phyloP scores from a whole-genome alignment of 2,888 invertebrate genomes.

The Acrobasis consociella region DNA sequence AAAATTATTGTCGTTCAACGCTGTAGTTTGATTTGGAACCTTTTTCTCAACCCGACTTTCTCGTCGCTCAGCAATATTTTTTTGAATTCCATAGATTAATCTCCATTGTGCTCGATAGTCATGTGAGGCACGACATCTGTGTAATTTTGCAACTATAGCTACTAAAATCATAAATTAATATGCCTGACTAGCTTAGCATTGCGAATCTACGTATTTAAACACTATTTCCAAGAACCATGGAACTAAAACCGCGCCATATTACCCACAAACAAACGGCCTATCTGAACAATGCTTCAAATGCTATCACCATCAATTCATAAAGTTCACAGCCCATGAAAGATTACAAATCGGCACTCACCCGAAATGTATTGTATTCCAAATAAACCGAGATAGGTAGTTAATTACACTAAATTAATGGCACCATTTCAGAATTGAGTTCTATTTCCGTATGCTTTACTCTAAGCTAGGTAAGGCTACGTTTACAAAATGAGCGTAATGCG shows the following conservation, averaged over 20 bases:
- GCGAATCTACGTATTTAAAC: too few relatives aligned
- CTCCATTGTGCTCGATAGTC: too few relatives aligned
- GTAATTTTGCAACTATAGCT: too few relatives aligned
- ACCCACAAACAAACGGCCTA: neutral
- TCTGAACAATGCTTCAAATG: slow-evolving; percentile 5
- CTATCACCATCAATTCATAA: slow-evolving; percentile 16
- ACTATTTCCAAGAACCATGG: too few relatives aligned
- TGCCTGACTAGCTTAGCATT: too few relatives aligned
- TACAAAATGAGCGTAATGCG: neutral
- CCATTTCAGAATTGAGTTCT: slow-evolving; percentile 26
- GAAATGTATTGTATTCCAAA: slow-evolving; percentile 21
- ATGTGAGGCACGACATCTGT: too few relatives aligned
- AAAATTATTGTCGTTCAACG: too few relatives aligned
- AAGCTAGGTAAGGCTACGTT: slow-evolving; percentile 20
- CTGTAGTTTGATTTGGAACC: too few relatives aligned
- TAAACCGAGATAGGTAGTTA: slow-evolving; percentile 24
- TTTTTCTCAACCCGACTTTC: too few relatives aligned
- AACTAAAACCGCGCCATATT: neutral
- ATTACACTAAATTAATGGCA: slow-evolving; percentile 32
- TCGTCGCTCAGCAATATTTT: too few relatives aligned
- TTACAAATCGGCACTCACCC: slow-evolving; percentile 20
- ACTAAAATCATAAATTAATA: too few relatives aligned
- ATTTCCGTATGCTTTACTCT: slow-evolving; percentile 29
- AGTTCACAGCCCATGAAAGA: slow-evolving; percentile 19
- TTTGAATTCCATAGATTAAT: too few relatives aligned